Evolutionary conservation across 2,888 invertebrate genomes (phyloP), one percentile per base, ranked within the genome.

Genomic region (Erebia aethiops): DNA sequence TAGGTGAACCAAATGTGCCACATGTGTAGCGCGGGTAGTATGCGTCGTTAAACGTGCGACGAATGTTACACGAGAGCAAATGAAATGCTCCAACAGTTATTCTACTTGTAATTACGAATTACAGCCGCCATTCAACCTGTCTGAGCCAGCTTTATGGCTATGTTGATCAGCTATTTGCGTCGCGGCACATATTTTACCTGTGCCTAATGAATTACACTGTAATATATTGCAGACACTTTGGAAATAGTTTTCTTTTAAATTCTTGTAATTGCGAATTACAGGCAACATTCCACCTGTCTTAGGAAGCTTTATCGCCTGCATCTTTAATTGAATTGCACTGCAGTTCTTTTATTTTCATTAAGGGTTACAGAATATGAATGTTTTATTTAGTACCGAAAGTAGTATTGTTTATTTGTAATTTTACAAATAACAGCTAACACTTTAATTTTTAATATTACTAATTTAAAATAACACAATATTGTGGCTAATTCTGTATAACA

Each of bases 91-190:
- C 62, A 57, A 18, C 46, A 14, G 49, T 62, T 62, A 46, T 52
- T 10, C 18, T 21, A 26, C 49, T 62, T 62, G 62, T 62, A 49
- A 62, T 62, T 62, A 46, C 49, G 62, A 62, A 49, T 62, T 62
- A 62, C 49, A 62, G 62, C 18, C 49, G 26, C 18, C 46, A 49
- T 62, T 21, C 49, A 49, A 62, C 62, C 46, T 46, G 62, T 62
- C 49, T 62, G 46, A 62, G 21, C 21, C 21, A 9, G 62, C 46
- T 49, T 62, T 46, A 62, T 21, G 9, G 49, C 21, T 13, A 49
- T 21, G 62, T 62, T 21, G 62, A 62, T 49, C 68, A 52, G 71
- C 46, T 41, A 58, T 16, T 49, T 43, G 43, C 21, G 61, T 61
- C 54, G 60, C 56, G 14, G 49, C 21, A 62, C 21, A 62, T 49